These are phyloP conservation scores for Tortrix viridana DNA, from an alignment of 2,888 invertebrate genomes.

Conservation along the genomic window DNA sequence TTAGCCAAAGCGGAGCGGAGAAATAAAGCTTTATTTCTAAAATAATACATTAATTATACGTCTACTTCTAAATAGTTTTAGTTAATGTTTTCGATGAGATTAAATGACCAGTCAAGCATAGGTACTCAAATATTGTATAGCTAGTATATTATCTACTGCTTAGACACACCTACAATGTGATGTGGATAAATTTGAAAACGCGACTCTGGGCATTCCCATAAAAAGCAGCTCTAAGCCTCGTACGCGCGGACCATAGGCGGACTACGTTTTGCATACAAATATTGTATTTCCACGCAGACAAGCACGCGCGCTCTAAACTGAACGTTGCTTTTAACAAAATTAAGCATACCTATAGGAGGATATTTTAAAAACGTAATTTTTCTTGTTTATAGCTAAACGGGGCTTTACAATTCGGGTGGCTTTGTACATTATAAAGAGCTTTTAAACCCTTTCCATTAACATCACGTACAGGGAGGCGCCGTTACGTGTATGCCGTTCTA, in stretches of 20 bases:
- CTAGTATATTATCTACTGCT: neutral
- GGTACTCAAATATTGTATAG: too few species aligned
- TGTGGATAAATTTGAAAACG: neutral
- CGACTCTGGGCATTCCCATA: constrained; percentile 6
- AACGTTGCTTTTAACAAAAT: constrained; percentile 18
- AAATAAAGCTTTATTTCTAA: too few species aligned
- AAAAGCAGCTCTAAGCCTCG: constrained; percentile 22
- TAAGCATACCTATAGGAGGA: constrained; percentile 10
- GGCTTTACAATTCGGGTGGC: constrained; percentile 46
- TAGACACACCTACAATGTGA: neutral
- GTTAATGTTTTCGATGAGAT: too few species aligned
- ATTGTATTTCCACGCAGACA: constrained; percentile 23
- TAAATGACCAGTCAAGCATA: too few species aligned
- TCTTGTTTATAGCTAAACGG: constrained; percentile 57
- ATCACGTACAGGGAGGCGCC: constrained; percentile 60
- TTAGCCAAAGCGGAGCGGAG: neutral
- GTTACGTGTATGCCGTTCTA: constrained; percentile 58
- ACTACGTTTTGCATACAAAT: constrained; percentile 33
- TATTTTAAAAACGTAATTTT: constrained; percentile 22
- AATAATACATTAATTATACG: too few species aligned
- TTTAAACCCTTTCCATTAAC: constrained; percentile 63
- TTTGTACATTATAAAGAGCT: constrained; percentile 58
- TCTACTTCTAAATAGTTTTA: too few species aligned
- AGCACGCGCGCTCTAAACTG: constrained; percentile 19
- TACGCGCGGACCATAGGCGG: constrained; percentile 12